phyloP scores from a whole-genome alignment of 2,113 vertebrate species.

The Lates calcarifer region DNA sequence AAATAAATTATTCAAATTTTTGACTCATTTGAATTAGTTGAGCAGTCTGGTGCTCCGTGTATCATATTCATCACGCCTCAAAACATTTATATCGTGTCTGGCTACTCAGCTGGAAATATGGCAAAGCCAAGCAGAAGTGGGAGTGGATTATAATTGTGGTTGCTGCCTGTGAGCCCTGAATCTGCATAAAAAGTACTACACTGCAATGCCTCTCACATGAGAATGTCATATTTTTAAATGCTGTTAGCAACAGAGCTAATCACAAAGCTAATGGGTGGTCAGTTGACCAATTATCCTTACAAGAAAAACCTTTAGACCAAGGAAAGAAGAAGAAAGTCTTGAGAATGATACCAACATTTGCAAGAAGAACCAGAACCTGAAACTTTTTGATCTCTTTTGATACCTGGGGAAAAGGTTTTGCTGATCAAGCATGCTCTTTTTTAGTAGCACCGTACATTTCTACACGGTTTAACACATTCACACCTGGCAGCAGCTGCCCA shows the following conservation, averaged over 20 bases:
- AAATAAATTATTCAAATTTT: neutral
- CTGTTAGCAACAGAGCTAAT: too few species aligned
- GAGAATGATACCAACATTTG: neutral
- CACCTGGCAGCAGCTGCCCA: slow-evolving; percentile 13
- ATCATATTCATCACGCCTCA: neutral
- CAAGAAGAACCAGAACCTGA: neutral
- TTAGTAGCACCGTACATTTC: neutral
- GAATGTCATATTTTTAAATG: too few species aligned
- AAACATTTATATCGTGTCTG: slow-evolving; percentile 9
- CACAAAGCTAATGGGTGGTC: neutral
- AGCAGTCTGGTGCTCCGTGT: neutral
- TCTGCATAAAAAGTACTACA: neutral
- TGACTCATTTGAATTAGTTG: neutral
- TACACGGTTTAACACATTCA: neutral
- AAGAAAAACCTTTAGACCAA: too few species aligned
- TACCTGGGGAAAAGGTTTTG: neutral
- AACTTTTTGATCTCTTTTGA: neutral
- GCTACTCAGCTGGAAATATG: slow-evolving; percentile 39
- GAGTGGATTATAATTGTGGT: neutral
- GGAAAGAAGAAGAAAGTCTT: too few species aligned
- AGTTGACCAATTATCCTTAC: neutral
- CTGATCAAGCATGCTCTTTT: neutral
- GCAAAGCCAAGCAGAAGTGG: slow-evolving; percentile 27
- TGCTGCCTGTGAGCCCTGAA: neutral
- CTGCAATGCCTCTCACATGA: neutral